Percentiles rank a stretch among this genome's conserved stretches.
These are phyloP conservation scores for Ardeotis arabs DNA, from an alignment of 2,113 vertebrate genomes.

Conservation along the genomic window DNA sequence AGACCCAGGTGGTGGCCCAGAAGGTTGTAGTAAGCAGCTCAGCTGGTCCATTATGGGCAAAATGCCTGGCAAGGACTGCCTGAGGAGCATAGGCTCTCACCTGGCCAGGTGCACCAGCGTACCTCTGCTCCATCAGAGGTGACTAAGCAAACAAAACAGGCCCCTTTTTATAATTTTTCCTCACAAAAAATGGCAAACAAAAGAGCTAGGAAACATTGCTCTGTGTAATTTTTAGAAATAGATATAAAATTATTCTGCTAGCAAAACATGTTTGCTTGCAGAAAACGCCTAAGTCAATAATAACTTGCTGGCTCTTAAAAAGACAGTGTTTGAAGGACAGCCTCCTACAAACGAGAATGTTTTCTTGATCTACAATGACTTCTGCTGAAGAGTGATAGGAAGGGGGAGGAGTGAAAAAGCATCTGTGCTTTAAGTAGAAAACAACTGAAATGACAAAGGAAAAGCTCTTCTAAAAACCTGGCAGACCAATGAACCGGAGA, in stretches of 20 bases:
- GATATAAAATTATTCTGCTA: background rate
- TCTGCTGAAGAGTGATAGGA: background rate
- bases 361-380: background rate
- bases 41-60: background rate
- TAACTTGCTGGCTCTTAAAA: background rate
- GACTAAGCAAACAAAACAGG: background rate
- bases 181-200: background rate
- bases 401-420: fast-evolving
- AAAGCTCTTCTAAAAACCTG: background rate
- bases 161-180: background rate
- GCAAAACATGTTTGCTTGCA: background rate
- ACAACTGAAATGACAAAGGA: background rate
- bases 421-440: background rate
- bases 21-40: background rate
- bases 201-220: background rate
- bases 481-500: background rate
- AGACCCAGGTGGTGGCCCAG: background rate
- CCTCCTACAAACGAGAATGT: background rate
- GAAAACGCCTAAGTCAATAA: fast-evolving
- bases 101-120: background rate
- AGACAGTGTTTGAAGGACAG: background rate
- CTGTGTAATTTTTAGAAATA: background rate
- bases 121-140: background rate
- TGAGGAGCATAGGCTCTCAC: background rate
- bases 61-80: background rate